Percentiles rank a stretch among this genome's conserved stretches.
phyloP scores from a whole-genome alignment of 2,888 invertebrate species.

The Carpatolechia fugitivella region DNA sequence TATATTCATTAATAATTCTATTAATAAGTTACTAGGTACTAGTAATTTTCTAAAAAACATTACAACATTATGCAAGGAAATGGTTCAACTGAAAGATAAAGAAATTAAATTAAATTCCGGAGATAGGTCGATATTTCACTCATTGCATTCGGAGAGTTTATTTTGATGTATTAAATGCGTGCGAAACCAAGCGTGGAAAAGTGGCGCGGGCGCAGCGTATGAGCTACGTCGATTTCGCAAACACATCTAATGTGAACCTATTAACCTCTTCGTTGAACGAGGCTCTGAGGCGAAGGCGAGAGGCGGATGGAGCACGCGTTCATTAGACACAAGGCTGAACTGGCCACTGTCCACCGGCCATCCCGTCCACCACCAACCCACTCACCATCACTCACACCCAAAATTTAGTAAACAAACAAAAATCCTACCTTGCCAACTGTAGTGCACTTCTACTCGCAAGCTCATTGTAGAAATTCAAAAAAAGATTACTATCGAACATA shows the following conservation, averaged over 20 bases:
- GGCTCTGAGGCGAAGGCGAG: conserved; percentile 75
- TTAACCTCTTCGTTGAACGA: conserved; percentile 74
- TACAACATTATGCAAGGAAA: too few species aligned
- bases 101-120: too few species aligned
- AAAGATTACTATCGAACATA: conserved; percentile 74
- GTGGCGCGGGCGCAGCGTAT: conserved; percentile 61
- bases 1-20: too few species aligned
- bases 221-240: conserved; percentile 71
- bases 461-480: conserved; percentile 77
- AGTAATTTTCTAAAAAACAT: too few species aligned
- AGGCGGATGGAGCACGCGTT: conserved; percentile 72
- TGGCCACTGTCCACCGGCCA: conserved; percentile 44
- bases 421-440: conserved; percentile 76
- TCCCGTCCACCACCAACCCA: conserved; percentile 24
- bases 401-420: conserved; percentile 64
- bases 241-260: conserved; percentile 78
- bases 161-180: conserved; percentile 52
- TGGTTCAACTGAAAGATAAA: too few species aligned
- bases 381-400: conserved; percentile 42
- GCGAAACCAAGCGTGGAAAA: conserved; percentile 68
- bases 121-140: too few species aligned
- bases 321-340: conserved; percentile 75
- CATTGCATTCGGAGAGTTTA: conserved; percentile 19
- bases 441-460: conserved; percentile 75
- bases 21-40: too few species aligned